phyloP scores from a whole-genome alignment of 2,113 vertebrate genomes.

The Centropus bengalensis region DNA sequence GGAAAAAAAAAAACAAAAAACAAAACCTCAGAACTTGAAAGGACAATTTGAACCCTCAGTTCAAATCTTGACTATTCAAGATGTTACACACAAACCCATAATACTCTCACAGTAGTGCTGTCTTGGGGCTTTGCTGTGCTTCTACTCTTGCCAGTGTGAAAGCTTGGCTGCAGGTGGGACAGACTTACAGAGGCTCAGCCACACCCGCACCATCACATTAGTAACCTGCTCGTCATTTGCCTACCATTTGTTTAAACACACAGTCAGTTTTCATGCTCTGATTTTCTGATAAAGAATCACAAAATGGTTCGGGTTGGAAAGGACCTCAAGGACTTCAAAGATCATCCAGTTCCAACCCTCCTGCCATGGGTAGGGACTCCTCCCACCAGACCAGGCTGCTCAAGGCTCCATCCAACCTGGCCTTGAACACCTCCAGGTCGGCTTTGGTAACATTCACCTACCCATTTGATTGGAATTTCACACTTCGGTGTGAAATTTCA shows the following conservation, averaged over 20 bases:
- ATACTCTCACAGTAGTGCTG: not conserved
- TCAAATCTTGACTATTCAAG: not conserved
- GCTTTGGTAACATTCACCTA: not conserved
- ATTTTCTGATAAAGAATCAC: not conserved
- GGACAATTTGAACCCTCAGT: not conserved
- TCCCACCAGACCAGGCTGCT: no score
- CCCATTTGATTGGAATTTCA: not conserved
- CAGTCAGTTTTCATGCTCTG: not conserved
- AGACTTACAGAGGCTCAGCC: rapidly evolving
- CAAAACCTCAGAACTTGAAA: not conserved
- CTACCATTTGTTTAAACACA: not conserved
- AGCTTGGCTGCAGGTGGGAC: not conserved
- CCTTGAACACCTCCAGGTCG: no score
- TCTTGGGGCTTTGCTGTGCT: not conserved
- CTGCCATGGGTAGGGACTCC: no score
- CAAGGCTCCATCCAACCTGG: no score
- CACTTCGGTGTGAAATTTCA: not conserved
- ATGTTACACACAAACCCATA: not conserved
- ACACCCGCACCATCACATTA: rapidly evolving
- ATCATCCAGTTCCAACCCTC: no score
- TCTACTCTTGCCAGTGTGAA: not conserved
- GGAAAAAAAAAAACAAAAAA: not conserved
- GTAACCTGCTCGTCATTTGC: not conserved
- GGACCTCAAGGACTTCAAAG: no score
- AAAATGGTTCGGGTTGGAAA: no score